phyloP scores from a whole-genome alignment of 2,888 invertebrate species.

The Apamea monoglypha region DNA sequence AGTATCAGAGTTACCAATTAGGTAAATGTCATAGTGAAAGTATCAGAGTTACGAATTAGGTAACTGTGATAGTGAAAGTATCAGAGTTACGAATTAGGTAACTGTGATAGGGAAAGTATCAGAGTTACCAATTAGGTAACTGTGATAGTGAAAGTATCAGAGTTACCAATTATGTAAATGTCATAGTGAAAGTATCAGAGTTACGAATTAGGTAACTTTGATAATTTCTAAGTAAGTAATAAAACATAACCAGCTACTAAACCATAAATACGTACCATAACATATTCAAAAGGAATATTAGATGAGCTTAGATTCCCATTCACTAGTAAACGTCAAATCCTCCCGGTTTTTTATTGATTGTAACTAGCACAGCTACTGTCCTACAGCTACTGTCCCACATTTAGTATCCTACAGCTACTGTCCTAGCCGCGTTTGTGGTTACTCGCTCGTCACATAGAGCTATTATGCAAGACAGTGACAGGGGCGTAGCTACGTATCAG shows the following conservation, averaged over 20 bases:
- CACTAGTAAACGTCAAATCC: constrained; percentile 9
- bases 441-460: constrained; percentile 27
- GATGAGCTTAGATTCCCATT: not conserved
- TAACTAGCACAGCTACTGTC: not conserved
- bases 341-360: not conserved
- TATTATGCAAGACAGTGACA: constrained; percentile 20
- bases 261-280: not conserved
- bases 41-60: too few relatives aligned
- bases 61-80: too few relatives aligned
- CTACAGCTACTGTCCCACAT: not conserved
- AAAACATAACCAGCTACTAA: not conserved
- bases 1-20: too few relatives aligned
- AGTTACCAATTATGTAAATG: too few relatives aligned
- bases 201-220: too few relatives aligned
- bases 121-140: too few relatives aligned
- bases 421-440: constrained; percentile 19
- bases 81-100: too few relatives aligned
- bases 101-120: too few relatives aligned
- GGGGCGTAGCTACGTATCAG: not conserved
- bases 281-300: not conserved
- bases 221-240: not conserved
- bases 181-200: too few relatives aligned
- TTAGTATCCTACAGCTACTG: not conserved
- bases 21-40: too few relatives aligned
- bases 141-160: too few relatives aligned